These are phyloP conservation scores for Lycocerus yunnanus DNA, from an alignment of 2,888 invertebrate species.

Conservation along the genomic window DNA sequence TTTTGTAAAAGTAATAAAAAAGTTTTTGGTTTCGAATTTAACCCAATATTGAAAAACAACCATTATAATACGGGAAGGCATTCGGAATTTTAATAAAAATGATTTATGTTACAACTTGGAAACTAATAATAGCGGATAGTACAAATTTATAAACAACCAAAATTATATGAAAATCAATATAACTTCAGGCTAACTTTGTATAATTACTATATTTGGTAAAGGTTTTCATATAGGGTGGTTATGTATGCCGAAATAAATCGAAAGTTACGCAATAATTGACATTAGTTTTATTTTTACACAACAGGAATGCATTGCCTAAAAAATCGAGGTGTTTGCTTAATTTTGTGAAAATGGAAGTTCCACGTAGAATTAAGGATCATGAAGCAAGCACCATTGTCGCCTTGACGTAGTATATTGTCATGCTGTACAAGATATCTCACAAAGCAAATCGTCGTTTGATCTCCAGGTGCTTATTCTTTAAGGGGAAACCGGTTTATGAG, in stretches of 20 bases:
- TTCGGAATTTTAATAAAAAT: background rate
- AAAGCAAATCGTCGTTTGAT: too few relatives aligned
- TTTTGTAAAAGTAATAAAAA: background rate
- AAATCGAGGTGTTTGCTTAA: too few relatives aligned
- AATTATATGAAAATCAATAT: background rate
- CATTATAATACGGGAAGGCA: background rate
- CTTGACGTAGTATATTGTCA: too few relatives aligned
- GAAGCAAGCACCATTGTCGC: too few relatives aligned
- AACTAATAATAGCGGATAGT: background rate
- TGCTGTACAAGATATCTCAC: too few relatives aligned
- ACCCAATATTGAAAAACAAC: background rate
- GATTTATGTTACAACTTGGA: background rate
- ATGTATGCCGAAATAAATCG: background rate
- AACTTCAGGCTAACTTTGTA: background rate
- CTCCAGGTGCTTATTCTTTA: too few relatives aligned
- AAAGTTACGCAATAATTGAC: constrained; percentile 30
- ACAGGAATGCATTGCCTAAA: too few relatives aligned
- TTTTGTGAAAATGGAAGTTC: too few relatives aligned
- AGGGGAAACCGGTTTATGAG: too few relatives aligned
- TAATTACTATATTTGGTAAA: background rate
- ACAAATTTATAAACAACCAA: background rate
- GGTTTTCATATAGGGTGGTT: background rate
- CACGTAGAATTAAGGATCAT: too few relatives aligned
- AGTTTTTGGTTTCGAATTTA: background rate
- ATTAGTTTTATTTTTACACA: too few relatives aligned